Evolutionary conservation across 35 echinoderm and acorn worm genomes (phyloP).

Genomic region (Ophiothrix spiculata): DNA sequence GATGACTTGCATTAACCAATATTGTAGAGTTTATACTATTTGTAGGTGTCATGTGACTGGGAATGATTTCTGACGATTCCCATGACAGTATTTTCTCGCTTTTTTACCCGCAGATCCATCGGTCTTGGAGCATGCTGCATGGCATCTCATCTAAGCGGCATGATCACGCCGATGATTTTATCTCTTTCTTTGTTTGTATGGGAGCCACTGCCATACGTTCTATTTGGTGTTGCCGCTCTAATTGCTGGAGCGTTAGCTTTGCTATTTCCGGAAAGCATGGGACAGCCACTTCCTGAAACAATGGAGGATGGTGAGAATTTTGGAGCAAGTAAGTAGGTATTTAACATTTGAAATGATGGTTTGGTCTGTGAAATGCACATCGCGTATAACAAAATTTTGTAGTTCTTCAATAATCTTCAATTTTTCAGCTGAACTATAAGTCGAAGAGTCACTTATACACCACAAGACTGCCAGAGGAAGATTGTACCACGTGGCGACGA

Average conservation of each 20-base stretch:
- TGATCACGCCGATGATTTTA: slow-evolving; percentile 38
- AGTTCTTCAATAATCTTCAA: no score
- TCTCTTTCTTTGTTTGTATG: slow-evolving; percentile 21
- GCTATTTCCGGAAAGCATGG: slow-evolving; percentile 51
- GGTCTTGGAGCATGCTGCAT: neutral
- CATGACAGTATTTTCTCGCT: neutral
- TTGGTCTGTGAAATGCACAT: no score
- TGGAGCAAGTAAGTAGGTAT: no score
- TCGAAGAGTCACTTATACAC: no score
- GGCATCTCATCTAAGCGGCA: slow-evolving; percentile 18
- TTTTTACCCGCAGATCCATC: neutral
- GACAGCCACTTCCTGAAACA: slow-evolving; percentile 42
- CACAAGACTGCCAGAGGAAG: no score
- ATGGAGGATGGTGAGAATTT: slow-evolving; percentile 56
- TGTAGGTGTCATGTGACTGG: neutral
- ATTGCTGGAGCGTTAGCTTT: slow-evolving; percentile 40
- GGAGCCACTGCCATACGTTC: slow-evolving; percentile 12
- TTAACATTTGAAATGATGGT: no score
- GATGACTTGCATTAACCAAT: neutral
- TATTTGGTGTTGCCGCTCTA: slow-evolving; percentile 40
- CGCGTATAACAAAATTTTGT: no score
- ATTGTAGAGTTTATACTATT: neutral
- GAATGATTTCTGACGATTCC: neutral
- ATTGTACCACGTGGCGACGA: no score
- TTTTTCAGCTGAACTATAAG: no score